Conservation (phyloP, 30 jellyfish, hydroid and myxozoan genomes). For the Hydractinia symbiolongicarpus region DNA sequence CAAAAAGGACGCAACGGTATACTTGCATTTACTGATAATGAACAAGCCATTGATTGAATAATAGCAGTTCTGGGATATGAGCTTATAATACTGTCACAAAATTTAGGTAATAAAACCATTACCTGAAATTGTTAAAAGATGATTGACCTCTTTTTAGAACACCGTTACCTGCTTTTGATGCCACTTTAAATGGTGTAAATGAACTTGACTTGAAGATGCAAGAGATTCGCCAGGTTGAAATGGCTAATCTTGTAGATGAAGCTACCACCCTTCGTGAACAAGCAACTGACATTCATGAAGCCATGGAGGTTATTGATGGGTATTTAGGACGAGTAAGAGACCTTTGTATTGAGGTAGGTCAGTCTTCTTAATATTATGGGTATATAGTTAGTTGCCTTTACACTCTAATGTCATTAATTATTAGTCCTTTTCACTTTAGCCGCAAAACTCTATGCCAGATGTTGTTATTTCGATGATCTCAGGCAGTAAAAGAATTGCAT, state of each 20-base stretch:
- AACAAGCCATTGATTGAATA: too few relatives aligned
- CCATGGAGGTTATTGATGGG: slow-evolving; percentile 79
- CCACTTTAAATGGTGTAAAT: slow-evolving; percentile 83
- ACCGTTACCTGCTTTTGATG: slow-evolving; percentile 77
- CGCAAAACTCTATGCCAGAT: slow-evolving; percentile 98
- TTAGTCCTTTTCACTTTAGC: slow-evolving; percentile 63
- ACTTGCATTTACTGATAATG: too few relatives aligned
- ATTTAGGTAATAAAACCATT: too few relatives aligned
- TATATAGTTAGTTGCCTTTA: slow-evolving; percentile 48
- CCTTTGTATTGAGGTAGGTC: slow-evolving; percentile 64
- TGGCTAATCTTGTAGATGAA: slow-evolving; percentile 61
- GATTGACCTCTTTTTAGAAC: slow-evolving; percentile 29
- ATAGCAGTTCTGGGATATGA: background rate
- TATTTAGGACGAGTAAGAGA: slow-evolving; percentile 58
- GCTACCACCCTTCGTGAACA: slow-evolving; percentile 83
- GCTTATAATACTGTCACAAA: background rate
- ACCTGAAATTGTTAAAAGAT: too few relatives aligned
- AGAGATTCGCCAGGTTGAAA: slow-evolving; percentile 65
- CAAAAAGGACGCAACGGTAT: too few relatives aligned
- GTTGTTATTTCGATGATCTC: slow-evolving; percentile 89
- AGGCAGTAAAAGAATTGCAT: slow-evolving; percentile 92
- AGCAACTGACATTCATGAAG: slow-evolving; percentile 94
- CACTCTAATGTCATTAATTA: slow-evolving; percentile 9
- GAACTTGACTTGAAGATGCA: slow-evolving; percentile 84
- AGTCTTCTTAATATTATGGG: slow-evolving; percentile 9